These are phyloP conservation scores for Pterostichus madidus DNA, from an alignment of 2,888 invertebrate species.

Conservation along the genomic window DNA sequence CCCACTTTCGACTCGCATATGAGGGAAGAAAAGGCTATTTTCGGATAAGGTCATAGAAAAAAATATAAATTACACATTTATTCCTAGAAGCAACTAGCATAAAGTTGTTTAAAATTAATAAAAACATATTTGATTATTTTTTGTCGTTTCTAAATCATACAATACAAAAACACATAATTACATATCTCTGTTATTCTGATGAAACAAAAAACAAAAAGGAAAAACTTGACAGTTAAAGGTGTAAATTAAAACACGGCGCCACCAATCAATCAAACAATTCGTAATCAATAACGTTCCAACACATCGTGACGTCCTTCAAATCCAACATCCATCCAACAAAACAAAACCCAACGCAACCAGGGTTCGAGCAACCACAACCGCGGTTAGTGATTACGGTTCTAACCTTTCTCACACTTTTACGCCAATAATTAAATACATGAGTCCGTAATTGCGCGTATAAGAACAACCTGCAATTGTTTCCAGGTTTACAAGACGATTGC, in stretches of 20 bases:
- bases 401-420: slow-evolving; percentile 54
- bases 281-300: slow-evolving; percentile 40
- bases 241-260: slow-evolving; percentile 23
- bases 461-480: slow-evolving; percentile 30
- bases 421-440: slow-evolving; percentile 42
- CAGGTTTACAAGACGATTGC: slow-evolving; percentile 39
- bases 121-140: no score
- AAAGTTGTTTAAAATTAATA: no score
- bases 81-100: no score
- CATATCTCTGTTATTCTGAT: no score
- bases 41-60: no score
- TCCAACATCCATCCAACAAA: slow-evolving; percentile 22
- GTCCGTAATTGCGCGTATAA: slow-evolving; percentile 18
- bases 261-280: slow-evolving; percentile 44
- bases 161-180: no score
- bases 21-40: no score
- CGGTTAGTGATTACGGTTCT: slow-evolving; percentile 35
- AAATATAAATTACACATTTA: no score
- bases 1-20: no score
- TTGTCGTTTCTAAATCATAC: no score
- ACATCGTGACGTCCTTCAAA: slow-evolving; percentile 35
- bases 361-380: slow-evolving; percentile 12
- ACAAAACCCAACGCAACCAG: slow-evolving; percentile 29
- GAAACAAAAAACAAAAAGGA: slow-evolving; percentile 1
- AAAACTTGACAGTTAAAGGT: slow-evolving; percentile 13